Percentiles rank a stretch among this genome's conserved stretches.
Conservation (phyloP, 1,140 invertebrate species). For the Diorhabda carinulata region DNA sequence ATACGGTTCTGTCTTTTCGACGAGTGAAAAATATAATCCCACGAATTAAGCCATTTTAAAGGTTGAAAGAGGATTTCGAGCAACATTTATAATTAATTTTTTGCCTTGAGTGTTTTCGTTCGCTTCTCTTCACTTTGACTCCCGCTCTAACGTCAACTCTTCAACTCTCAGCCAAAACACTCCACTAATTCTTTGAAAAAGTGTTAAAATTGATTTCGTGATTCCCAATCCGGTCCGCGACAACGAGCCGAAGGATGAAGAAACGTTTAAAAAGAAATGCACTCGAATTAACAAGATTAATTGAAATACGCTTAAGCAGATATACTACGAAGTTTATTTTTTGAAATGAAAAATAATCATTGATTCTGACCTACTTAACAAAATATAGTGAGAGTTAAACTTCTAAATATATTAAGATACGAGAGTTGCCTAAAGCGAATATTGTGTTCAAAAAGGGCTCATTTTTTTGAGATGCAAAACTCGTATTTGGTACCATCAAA, state of each 20-base stretch:
- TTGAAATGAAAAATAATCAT: no score
- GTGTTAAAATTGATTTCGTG: not conserved
- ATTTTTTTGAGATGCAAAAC: no score
- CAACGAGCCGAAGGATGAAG: not conserved
- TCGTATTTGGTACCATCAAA: no score
- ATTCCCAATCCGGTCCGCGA: not conserved
- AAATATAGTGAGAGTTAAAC: no score
- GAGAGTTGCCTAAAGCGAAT: no score
- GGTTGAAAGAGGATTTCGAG: not conserved
- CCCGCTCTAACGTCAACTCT: not conserved
- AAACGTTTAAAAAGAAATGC: not conserved
- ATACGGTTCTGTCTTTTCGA: not conserved
- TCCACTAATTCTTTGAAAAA: not conserved
- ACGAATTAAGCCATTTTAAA: slow-evolving; percentile 1
- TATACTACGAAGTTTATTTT: no score
- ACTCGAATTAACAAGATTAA: not conserved
- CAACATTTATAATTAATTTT: slow-evolving; percentile 1
- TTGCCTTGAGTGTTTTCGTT: not conserved
- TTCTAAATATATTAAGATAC: no score
- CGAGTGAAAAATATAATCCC: not conserved
- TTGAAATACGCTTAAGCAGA: not conserved
- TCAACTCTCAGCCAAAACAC: not conserved
- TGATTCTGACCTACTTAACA: no score
- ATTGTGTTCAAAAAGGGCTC: no score
- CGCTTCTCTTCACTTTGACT: not conserved